Conservation (phyloP, 2,888 invertebrate genomes). For the Fabriciana adippe region DNA sequence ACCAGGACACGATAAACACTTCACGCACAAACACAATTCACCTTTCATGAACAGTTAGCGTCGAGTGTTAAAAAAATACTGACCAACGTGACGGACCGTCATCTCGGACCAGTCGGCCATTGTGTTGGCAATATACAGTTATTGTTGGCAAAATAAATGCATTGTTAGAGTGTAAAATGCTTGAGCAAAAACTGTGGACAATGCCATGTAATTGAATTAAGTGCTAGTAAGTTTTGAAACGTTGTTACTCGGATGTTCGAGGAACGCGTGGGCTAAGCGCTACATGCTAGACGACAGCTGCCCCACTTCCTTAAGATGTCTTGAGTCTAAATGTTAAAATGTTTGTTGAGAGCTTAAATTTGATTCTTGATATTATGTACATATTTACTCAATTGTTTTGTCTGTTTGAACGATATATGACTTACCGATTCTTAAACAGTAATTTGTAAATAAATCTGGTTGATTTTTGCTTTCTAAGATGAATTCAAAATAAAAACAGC, state of each 20-base stretch:
- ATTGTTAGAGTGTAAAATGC: conserved; percentile 60
- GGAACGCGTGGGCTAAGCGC: conserved; percentile 24
- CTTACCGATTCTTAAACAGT: too few species aligned
- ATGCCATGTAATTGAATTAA: conserved; percentile 76
- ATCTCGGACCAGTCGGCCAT: conserved; percentile 49
- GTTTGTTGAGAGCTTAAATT: not conserved
- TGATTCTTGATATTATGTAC: not conserved
- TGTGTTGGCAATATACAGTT: conserved; percentile 64
- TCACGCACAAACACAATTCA: conserved; percentile 66
- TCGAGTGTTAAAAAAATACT: conserved; percentile 57
- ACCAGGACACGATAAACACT: conserved; percentile 71
- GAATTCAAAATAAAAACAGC: too few species aligned
- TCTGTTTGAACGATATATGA: too few species aligned
- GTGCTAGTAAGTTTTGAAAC: conserved; percentile 50
- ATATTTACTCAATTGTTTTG: not conserved
- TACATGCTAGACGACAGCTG: conserved; percentile 15
- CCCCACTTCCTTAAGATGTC: conserved; percentile 22
- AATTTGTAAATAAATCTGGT: too few species aligned
- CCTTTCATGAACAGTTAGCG: conserved; percentile 62
- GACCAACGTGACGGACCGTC: conserved; percentile 50
- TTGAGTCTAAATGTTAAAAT: not conserved
- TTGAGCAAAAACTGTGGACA: conserved; percentile 67
- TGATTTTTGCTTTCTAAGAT: too few species aligned
- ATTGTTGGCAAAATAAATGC: conserved; percentile 78
- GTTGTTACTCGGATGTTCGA: conserved; percentile 48